phyloP scores from a whole-genome alignment of 2,113 vertebrate species.

The Numida meleagris region DNA sequence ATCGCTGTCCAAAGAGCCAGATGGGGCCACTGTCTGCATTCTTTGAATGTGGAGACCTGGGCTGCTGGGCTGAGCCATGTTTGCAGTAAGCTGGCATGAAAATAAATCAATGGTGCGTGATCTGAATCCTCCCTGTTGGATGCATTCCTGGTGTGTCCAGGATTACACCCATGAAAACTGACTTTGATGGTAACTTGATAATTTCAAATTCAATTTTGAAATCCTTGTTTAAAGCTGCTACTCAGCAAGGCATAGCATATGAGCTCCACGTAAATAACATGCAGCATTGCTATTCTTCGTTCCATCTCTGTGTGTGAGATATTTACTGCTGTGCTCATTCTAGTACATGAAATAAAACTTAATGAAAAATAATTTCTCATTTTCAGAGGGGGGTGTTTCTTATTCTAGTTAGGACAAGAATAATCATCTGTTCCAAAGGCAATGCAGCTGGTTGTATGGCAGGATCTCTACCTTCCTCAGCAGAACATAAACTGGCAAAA shows the following conservation, averaged over 20 bases:
- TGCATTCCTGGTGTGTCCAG: background rate
- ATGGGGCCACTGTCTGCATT: background rate
- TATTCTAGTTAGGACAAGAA: background rate
- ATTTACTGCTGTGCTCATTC: background rate
- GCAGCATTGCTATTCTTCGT: accelerated
- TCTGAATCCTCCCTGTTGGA: accelerated
- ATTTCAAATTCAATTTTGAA: background rate
- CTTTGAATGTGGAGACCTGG: accelerated
- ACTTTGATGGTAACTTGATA: background rate
- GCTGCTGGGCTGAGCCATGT: background rate
- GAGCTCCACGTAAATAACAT: background rate
- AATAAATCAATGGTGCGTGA: accelerated
- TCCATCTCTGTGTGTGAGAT: accelerated
- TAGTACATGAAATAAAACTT: background rate
- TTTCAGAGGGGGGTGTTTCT: background rate
- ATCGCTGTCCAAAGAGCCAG: background rate
- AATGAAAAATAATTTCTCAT: background rate
- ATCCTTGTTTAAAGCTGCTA: background rate
- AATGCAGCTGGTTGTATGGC: background rate
- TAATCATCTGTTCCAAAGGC: background rate
- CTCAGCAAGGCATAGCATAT: background rate
- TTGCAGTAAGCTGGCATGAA: background rate
- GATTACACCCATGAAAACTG: background rate
- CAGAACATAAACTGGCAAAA: background rate
- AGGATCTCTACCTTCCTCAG: background rate